phyloP scores from a whole-genome alignment of 2,888 invertebrate species.

The Stratiomys singularior region DNA sequence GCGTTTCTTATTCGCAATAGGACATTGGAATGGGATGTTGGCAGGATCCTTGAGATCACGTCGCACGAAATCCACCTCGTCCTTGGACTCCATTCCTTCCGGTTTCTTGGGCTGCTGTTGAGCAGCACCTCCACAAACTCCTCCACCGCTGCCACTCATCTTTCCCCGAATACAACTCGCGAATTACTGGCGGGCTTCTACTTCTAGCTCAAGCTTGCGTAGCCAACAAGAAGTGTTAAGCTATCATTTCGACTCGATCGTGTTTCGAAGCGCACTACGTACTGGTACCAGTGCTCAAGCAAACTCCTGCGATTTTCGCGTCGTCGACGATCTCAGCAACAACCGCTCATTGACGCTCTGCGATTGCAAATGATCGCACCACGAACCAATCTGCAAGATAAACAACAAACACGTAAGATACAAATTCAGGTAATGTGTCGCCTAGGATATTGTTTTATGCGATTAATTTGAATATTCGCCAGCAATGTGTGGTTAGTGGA shows the following conservation, averaged over 20 bases:
- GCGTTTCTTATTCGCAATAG: constrained; percentile 43
- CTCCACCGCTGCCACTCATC: constrained; percentile 3
- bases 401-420: constrained; percentile 25
- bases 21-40: constrained; percentile 12
- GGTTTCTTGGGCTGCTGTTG: neutral
- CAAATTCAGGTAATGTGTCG: constrained; percentile 29
- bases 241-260: constrained; percentile 5
- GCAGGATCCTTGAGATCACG: constrained; percentile 7
- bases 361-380: constrained; percentile 36
- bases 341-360: constrained; percentile 23
- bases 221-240: neutral
- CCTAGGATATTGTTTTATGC: constrained; percentile 34
- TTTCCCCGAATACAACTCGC: neutral
- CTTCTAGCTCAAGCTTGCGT: neutral
- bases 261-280: neutral
- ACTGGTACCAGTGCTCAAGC: no score
- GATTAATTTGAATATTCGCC: constrained; percentile 23
- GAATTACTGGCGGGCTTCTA: neutral
- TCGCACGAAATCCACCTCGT: constrained; percentile 63
- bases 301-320: neutral
- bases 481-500: neutral
- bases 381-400: constrained; percentile 27
- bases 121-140: neutral
- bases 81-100: constrained; percentile 54
- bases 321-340: constrained; percentile 7